phyloP scores from a whole-genome alignment of 2,888 invertebrate species.

The Stenurella melanura region DNA sequence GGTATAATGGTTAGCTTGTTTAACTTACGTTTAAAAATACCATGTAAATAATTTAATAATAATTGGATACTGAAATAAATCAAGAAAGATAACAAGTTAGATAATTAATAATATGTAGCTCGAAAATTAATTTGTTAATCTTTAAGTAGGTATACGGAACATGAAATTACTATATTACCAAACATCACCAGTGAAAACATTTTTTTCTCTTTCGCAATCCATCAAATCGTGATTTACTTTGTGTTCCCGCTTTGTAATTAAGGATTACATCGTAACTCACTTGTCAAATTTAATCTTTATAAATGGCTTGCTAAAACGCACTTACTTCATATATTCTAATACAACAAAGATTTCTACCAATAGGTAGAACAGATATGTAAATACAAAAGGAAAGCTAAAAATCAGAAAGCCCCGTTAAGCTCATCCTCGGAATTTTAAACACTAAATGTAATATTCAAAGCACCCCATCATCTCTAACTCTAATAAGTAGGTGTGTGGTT shows the following conservation, averaged over 20 bases:
- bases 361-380: neutral
- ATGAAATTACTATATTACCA: no score
- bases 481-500: slow-evolving; percentile 23
- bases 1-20: no score
- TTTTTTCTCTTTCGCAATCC: neutral
- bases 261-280: neutral
- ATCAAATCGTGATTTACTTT: neutral
- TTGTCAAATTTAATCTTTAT: slow-evolving; percentile 1
- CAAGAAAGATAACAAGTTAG: no score
- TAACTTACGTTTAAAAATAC: no score
- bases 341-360: neutral
- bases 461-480: neutral
- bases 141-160: no score
- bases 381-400: neutral
- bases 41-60: no score
- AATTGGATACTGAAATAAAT: no score
- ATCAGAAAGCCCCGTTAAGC: neutral
- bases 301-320: neutral
- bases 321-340: neutral
- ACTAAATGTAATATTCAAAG: neutral
- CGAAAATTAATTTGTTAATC: no score
- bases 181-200: neutral
- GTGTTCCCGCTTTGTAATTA: slow-evolving; percentile 7
- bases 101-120: no score
- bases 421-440: neutral